Base-by-base conservation (phyloP, 2,113 vertebrate genomes). In the Egretta garzetta region DNA sequence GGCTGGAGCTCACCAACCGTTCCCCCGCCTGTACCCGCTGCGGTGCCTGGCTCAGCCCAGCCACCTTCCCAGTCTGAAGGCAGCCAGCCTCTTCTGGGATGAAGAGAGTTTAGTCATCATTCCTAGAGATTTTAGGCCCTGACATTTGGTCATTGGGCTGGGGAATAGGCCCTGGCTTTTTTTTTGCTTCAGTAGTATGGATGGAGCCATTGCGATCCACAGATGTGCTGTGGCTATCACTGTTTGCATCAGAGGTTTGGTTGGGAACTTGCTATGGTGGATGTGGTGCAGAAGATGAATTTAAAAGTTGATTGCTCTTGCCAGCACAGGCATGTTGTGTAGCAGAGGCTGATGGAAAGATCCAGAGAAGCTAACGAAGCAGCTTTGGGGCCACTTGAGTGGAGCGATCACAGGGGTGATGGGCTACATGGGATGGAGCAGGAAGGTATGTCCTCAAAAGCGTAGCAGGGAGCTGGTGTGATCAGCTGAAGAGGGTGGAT, bases 261-360 rank as follows among this genome's bases (percentile, higher is more conserved):
- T 3, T 72, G 71, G 80, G 37, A 64, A 12, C 20, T 39, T 62
- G 20, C 71, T 67, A 52, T 35, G 75, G 23, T 39, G 27, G 26
- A 58, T 75, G 39, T 52, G 35, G n/a, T 66, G 33, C 33, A 66
- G 50, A 82, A 41, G 15, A 50, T 45, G n/a, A 77, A 50, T 14
- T n/a, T 68, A 71, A 60, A 37, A 7, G 27, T 33, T 41, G 41
- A 41, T 41, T 74, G 8, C 27, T 60, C 7, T 64, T 82, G 43
- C 37, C 26, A 41, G 30, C 37, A 49, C 0, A 0, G 37, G n/a
- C 10, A 7, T 8, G 43, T 68, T 55, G 33, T 2, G 1, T 23
- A 81, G 26, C 22, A 76, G 59, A 37, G 23, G 17, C 63, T 68
- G 68, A 39, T 49, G 37, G 27, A 53, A 89, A 71, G n/a, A 52